phyloP scores from a whole-genome alignment of 1,140 invertebrate species.

The Calephelis virginiensis region DNA sequence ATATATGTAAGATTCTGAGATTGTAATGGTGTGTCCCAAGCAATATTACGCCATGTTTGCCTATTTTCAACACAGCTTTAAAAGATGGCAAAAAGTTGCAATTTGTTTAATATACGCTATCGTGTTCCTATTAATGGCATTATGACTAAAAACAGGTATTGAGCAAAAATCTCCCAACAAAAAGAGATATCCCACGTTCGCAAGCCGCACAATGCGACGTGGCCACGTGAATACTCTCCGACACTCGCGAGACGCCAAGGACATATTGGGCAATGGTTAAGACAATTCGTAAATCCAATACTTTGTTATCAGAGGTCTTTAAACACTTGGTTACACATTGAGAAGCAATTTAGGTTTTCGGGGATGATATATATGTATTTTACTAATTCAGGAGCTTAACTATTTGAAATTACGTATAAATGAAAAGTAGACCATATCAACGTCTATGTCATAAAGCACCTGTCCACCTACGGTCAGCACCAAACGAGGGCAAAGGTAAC shows the following conservation, averaged over 20 bases:
- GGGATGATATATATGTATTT: too few species aligned
- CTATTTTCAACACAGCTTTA: conserved; percentile 6
- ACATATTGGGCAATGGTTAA: conserved; percentile 34
- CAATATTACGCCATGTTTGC: conserved; percentile 4
- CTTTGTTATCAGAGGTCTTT: not conserved
- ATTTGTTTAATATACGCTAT: conserved; percentile 9
- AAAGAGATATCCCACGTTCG: conserved; percentile 25
- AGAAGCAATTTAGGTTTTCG: too few species aligned
- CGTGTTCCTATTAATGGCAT: conserved; percentile 9
- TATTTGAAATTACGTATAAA: too few species aligned
- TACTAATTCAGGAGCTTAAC: too few species aligned
- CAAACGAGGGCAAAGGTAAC: too few species aligned
- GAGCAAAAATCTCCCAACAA: conserved; percentile 17
- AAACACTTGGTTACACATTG: too few species aligned
- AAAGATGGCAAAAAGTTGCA: conserved; percentile 10
- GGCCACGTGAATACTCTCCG: conserved; percentile 25
- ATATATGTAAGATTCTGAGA: conserved; percentile 14
- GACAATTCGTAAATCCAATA: conserved; percentile 3
- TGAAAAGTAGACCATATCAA: too few species aligned
- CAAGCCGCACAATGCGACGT: conserved; percentile 21
- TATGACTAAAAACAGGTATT: conserved; percentile 9
- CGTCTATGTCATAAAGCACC: too few species aligned
- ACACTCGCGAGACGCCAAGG: conserved; percentile 31
- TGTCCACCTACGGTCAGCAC: too few species aligned
- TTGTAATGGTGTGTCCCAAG: conserved; percentile 9